Conservation (phyloP, 2,113 vertebrate genomes). For the Pseudonaja textilis region DNA sequence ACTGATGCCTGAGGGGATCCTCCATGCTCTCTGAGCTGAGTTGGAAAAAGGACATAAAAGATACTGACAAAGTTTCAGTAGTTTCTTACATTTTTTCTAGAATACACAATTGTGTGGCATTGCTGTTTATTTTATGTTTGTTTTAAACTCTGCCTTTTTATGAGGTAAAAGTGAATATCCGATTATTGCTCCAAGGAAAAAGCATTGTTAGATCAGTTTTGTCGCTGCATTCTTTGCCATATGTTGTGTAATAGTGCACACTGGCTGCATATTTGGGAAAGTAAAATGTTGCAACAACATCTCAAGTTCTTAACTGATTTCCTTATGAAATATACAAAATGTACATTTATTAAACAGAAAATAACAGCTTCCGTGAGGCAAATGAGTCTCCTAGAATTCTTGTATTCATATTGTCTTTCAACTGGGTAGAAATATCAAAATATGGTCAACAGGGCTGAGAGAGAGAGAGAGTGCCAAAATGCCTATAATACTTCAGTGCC, state of each 20-base stretch:
- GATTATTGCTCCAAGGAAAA: neutral
- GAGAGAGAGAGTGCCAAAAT: neutral
- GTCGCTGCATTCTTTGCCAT: neutral
- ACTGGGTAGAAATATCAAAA: neutral
- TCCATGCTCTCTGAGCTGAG: neutral
- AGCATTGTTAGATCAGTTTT: neutral
- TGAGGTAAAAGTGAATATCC: neutral
- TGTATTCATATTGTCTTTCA: neutral
- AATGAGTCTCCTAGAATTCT: neutral
- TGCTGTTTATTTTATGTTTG: fast-evolving
- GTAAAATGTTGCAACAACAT: neutral
- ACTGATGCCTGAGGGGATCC: neutral
- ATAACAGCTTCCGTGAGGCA: neutral
- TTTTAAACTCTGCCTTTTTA: neutral
- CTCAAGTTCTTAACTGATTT: neutral
- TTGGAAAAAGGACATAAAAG: neutral
- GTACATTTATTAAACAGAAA: neutral
- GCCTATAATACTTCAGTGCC: neutral
- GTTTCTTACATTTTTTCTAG: neutral
- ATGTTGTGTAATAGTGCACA: fast-evolving
- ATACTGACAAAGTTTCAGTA: neutral
- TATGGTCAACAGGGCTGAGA: neutral
- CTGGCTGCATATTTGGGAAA: neutral
- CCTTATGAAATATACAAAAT: neutral
- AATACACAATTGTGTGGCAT: neutral